Base-by-base conservation (phyloP, 2,888 invertebrate species). In the Mimumesa dahlbomi region DNA sequence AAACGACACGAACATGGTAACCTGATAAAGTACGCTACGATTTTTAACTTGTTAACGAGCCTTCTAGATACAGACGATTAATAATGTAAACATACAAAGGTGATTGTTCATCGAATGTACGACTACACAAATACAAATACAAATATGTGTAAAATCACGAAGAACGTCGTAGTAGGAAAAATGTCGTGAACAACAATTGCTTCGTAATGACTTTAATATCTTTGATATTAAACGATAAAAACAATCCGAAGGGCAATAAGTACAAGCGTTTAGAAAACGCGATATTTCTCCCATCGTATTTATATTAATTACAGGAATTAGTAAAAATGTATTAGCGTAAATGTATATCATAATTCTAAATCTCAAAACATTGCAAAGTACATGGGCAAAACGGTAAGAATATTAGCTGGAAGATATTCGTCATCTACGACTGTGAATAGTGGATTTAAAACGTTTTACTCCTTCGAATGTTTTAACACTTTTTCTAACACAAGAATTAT, bases 261-360 rank as follows among this genome's bases (percentile, higher is more conserved):
- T 50, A 40, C 16, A 54, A 68, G 68, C 68, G 68, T 68, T 58
- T 48, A 14, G n/a, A 25, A 54, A 67, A 69, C 69, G 69, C 69
- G 49, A 59, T 69, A 68, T 69, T 69, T 16, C 25, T 59, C 16
- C 2, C 43, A 54, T 50, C 57, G 42, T 16, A 49, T 42, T 13
- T n/a, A 36, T 25, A 13, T 54, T 46, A 42, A 29, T 48, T 67
- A 67, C 50, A 65, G 19, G 11, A 25, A 56, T 42, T 46, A 42
- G 18, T 40, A 34, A 34, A 11, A 9, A 34, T n/a, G 9, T n/a
- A n/a, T 34, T 11, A 34, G n/a, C 3, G n/a, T 4, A 4, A 34
- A 1, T 34, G n/a, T n/a, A n/a, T 34, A 16, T 40, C 5, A 13
- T 34, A 14, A 42, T 18, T 49, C 54, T 45, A 59, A 38, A 50